Evolutionary conservation across 2,113 vertebrate species (phyloP).

Genomic region (Camelus bactrianus): DNA sequence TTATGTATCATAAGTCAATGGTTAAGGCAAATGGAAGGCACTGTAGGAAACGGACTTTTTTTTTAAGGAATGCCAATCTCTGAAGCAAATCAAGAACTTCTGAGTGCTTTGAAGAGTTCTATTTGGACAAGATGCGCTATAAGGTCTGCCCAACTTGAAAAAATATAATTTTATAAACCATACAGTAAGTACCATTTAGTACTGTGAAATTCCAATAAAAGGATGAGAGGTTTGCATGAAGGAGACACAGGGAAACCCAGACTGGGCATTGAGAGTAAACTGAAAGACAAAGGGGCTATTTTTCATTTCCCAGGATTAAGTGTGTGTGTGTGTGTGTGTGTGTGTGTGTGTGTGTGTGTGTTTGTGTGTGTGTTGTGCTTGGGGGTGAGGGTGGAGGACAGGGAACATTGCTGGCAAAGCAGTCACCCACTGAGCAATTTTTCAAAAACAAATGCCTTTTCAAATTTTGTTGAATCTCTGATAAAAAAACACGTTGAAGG

Average conservation of each 20-base stretch:
- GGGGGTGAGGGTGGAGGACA: accelerated
- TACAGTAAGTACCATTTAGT: not conserved
- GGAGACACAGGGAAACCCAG: not conserved
- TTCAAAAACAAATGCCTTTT: not conserved
- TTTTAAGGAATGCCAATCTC: not conserved
- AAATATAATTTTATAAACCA: not conserved
- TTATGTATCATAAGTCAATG: not conserved
- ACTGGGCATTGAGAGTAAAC: not conserved
- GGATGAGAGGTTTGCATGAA: not conserved
- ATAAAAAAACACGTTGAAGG: not conserved
- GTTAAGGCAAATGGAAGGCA: not conserved
- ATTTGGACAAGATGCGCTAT: not conserved
- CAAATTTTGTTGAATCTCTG: not conserved
- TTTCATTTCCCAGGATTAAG: not conserved
- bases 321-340: not conserved
- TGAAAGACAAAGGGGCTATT: not conserved
- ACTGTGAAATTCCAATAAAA: not conserved
- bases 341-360: not conserved
- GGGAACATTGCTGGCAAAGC: not conserved
- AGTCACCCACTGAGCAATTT: not conserved
- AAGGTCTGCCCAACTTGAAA: not conserved
- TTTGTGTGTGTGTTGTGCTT: not conserved
- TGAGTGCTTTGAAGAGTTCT: not conserved
- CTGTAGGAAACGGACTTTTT: not conserved
- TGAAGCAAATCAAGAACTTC: constrained; percentile 10